These are phyloP conservation scores for Penaeus chinensis DNA, from an alignment of 1,140 invertebrate genomes.

Conservation along the genomic window DNA sequence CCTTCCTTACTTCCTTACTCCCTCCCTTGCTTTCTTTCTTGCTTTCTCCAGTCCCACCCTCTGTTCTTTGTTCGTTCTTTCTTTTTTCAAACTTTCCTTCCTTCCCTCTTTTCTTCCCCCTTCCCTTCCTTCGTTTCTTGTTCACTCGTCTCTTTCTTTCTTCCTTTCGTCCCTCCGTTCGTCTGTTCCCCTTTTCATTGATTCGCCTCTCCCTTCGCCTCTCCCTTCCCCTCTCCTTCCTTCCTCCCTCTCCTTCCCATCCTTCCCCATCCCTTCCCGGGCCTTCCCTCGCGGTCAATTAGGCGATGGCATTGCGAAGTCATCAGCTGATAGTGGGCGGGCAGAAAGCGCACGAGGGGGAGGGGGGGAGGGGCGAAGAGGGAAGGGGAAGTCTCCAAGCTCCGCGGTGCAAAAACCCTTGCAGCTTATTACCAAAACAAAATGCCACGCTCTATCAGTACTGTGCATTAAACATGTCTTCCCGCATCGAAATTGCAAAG, in stretches of 20 bases:
- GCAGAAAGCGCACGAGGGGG: background rate
- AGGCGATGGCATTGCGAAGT: background rate
- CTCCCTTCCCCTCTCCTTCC: no score
- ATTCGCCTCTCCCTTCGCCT: no score
- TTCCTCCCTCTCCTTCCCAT: no score
- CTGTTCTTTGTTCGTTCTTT: background rate
- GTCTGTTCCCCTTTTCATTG: background rate
- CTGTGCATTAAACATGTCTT: no score
- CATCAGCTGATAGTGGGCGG: background rate
- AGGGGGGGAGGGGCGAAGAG: background rate
- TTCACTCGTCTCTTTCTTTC: no score
- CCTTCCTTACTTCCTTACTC: background rate
- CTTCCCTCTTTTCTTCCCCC: background rate
- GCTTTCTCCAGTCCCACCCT: background rate
- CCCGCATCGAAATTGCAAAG: no score
- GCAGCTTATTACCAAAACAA: background rate
- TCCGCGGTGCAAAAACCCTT: background rate
- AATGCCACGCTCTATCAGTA: background rate
- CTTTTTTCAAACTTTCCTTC: background rate
- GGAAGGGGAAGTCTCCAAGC: background rate
- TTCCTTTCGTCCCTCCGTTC: background rate
- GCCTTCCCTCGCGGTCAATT: no score
- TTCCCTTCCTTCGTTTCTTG: background rate
- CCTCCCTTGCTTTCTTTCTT: background rate
- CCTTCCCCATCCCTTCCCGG: background rate